Evolutionary conservation across 2,113 vertebrate species (phyloP), one percentile per base, ranked within the genome.

Genomic region (Sclerurus mexicanus): DNA sequence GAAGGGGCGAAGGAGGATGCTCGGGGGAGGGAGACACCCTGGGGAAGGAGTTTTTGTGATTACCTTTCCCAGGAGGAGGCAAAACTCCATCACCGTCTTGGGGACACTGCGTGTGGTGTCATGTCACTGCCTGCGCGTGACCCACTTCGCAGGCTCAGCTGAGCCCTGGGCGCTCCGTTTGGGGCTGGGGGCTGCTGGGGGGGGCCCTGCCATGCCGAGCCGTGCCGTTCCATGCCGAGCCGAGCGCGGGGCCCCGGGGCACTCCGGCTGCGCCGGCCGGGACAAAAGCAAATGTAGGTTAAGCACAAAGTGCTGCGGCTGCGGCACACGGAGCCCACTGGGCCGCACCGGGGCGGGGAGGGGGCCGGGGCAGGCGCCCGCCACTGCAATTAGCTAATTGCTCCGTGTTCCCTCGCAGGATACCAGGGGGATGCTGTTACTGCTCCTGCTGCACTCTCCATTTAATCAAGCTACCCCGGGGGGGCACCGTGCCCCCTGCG

Each of bases 241-340:
- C 1, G 19, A 22, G 5, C 35, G 1, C 55, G 10, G 52, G 21
- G 90, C 94, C 91, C 23, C 6, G 15, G 91, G 93, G 10, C 1
- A 11, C 49, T 89, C 44, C 0, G 9, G 35, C 73, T n/a, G 66
- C 14, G 4, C 44, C 1, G 14, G 21, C 40, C 8, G 3, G 87
- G 86, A 96, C 93, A 96, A 95, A 96, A 89, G 93, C 58, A 0
- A 86, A 94, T 86, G 91, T 95, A 92, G 95, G 96, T 95, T 94
- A 92, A 92, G 30, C 66, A 69, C 75, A 80, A 83, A 92, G 89
- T 10, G 7, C 35, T 23, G 80, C 3, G 13, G 71, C 75, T 24
- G 64, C 69, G 2, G 50, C 56, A 2, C 68, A 2, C 1, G 16
- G 77, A 80, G 63, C 47, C 15, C 21, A 0, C 25, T 10, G 4